A percentile compares a stretch with the other conserved stretches of the same genome.
Evolutionary conservation across 2,113 vertebrate species (phyloP).

Genomic region (Calidris pygmaea): DNA sequence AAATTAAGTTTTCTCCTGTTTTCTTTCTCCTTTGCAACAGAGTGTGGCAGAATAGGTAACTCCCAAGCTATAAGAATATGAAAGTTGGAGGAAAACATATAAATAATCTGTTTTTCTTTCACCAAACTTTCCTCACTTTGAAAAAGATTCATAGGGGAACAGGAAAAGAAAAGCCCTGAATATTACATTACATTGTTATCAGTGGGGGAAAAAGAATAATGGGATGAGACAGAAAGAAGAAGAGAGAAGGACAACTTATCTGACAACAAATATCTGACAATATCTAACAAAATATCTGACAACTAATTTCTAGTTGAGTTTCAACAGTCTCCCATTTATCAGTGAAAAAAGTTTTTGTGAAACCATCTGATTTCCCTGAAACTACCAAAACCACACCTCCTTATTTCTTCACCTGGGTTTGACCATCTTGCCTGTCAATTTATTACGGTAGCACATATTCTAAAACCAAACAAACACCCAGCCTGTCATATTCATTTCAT

Average conservation of each 20-base stretch:
- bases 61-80: background rate
- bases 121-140: background rate
- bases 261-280: too few species aligned
- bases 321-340: background rate
- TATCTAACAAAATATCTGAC: too few species aligned
- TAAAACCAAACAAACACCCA: background rate
- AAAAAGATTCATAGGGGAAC: background rate
- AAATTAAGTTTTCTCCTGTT: background rate
- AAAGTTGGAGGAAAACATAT: background rate
- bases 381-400: background rate
- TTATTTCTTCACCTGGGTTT: background rate
- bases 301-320: background rate
- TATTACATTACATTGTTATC: background rate
- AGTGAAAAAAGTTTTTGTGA: background rate
- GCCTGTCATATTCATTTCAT: background rate
- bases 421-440: background rate
- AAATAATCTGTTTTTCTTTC: background rate
- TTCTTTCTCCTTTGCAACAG: background rate
- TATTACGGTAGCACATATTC: background rate
- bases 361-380: background rate
- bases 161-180: background rate
- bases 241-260: background rate
- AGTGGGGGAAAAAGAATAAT: background rate
- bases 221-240: background rate
- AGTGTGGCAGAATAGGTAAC: background rate